Evolutionary conservation across 2,888 invertebrate genomes (phyloP), one percentile per base, ranked within the genome.

Genomic region (Criorhina ranunculi): DNA sequence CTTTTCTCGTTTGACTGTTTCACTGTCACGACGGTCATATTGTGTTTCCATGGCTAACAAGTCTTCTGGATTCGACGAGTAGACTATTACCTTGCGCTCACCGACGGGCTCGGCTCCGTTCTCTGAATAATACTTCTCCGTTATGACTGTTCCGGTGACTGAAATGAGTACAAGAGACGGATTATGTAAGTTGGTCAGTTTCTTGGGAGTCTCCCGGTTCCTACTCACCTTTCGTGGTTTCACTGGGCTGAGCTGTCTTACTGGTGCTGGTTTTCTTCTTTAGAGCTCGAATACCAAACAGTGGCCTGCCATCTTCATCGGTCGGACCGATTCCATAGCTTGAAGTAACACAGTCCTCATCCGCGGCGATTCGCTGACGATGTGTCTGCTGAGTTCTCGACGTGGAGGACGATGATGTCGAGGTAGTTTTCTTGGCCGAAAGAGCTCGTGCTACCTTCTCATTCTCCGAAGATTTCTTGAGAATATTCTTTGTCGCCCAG

Each of bases 321-420:
- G 95, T 94, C 29, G 96, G 96, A 0, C 96, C 96, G 1, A 96
- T 95, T 1, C 96, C 96, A 90, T 96, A 96, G 90, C 96, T 95
- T 1, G 96, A 96, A 2, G 95, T 96, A 77, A 96, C 95, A 31
- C 94, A 94, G 89, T 96, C 95, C 72, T 92, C 91, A 67, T 91
- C 91, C 0, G 93, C 93, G 0, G 90, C 89, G 33, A 79, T 77
- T 2, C 88, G 77, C 62, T 92, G 91, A 70, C 90, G 91, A 17
- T 89, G 91, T 76, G 90, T 91, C 59, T 85, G 85, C 8, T 85
- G 85, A 31, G 80, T 85, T 24, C 80, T 64, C 3, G 70, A 75
- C 37, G 64, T 76, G 3, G 85, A 75, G 6, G 76, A 77, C 46
- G 85, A 76, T 5, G 85, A 57, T 6, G 77, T 85, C 8, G 85